Evolutionary conservation across 2,113 vertebrate species (phyloP).

Genomic region (Semicossyphus pulcher): DNA sequence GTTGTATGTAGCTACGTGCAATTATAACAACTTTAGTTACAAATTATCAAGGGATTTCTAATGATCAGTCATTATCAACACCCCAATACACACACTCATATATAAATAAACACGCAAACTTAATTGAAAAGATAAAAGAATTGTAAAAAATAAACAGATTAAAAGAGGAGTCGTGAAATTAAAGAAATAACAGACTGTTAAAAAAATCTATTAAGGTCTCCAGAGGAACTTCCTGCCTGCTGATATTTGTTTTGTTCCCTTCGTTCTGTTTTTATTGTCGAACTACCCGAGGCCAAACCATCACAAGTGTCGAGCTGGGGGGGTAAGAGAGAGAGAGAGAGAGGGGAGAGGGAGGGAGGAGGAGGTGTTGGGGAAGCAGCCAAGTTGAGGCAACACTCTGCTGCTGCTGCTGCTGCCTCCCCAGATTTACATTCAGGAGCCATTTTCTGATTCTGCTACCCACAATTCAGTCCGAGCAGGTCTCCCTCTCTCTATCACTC

Average conservation of each 20-base stretch:
- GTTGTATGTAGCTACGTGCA: background rate
- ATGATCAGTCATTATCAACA: constrained; percentile 26
- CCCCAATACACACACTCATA: background rate
- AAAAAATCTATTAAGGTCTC: constrained; percentile 63
- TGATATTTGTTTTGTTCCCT: constrained; percentile 69
- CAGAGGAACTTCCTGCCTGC: constrained; percentile 53
- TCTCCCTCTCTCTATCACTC: constrained; percentile 60
- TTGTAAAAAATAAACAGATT: constrained; percentile 44
- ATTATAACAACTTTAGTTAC: constrained; percentile 26
- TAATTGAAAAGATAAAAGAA: constrained; percentile 27
- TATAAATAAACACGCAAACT: background rate
- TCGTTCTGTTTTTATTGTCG: constrained; percentile 64
- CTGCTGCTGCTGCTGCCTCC: constrained; percentile 57
- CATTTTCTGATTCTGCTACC: constrained; percentile 69
- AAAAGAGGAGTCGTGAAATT: constrained; percentile 36
- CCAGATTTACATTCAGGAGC: constrained; percentile 72
- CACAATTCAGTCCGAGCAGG: constrained; percentile 60
- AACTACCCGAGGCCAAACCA: constrained; percentile 68
- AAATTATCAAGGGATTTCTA: constrained; percentile 33
- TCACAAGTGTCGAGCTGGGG: constrained; percentile 50
- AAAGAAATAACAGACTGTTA: constrained; percentile 43
- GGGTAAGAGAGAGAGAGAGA: background rate
- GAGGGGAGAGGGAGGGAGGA: background rate
- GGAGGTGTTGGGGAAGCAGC: constrained; percentile 43
- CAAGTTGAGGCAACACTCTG: constrained; percentile 66